These are phyloP conservation scores for Patella caerulea DNA, from an alignment of 2,888 invertebrate genomes.

Conservation along the genomic window DNA sequence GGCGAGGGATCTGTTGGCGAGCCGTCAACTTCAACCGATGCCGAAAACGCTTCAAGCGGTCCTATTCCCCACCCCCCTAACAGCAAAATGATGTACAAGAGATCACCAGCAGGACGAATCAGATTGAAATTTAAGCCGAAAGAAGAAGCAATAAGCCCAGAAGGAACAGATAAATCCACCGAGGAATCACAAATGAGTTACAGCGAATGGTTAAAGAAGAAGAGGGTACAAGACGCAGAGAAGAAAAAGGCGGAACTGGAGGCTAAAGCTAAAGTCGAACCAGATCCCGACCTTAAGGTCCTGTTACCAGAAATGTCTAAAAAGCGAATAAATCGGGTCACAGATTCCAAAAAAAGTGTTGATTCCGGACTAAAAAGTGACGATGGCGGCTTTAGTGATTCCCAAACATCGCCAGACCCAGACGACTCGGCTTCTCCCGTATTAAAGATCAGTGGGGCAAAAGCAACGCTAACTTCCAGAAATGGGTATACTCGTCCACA, in stretches of 20 bases:
- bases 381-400: neutral
- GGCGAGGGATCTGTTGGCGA: neutral
- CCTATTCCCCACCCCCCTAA: constrained; percentile 36
- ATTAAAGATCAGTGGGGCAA: constrained; percentile 22
- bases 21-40: neutral
- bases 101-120: constrained; percentile 59
- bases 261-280: constrained; percentile 51
- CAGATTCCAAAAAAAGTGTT: constrained; percentile 48
- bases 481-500: constrained; percentile 36
- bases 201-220: constrained; percentile 59
- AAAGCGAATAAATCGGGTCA: constrained; percentile 52
- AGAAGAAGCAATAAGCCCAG: constrained; percentile 30
- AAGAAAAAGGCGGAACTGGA: constrained; percentile 45
- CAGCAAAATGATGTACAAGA: constrained; percentile 60
- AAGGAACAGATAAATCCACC: constrained; percentile 33
- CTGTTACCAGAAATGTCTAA: constrained; percentile 55
- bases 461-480: constrained; percentile 28
- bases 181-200: constrained; percentile 52
- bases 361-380: constrained; percentile 46
- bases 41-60: neutral
- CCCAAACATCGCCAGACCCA: neutral
- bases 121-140: constrained; percentile 45
- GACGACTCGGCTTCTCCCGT: neutral
- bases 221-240: constrained; percentile 49
- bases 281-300: constrained; percentile 59